Conservation (phyloP, 2,797 vertebrate genomes). For the Lithobates pipiens region DNA sequence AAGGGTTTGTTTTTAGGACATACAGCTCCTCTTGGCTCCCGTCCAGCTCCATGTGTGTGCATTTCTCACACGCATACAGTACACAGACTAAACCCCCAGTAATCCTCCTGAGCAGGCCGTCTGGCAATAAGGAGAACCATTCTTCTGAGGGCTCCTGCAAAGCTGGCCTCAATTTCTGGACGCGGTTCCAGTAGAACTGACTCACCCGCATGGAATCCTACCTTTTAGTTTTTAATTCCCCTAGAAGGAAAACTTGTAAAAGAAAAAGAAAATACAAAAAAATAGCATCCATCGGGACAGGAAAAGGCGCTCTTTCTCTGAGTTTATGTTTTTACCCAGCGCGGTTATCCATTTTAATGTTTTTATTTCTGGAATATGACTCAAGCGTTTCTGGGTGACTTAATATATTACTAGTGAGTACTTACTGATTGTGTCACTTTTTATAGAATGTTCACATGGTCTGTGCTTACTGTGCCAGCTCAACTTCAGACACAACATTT, state of each 20-base stretch:
- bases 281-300: slow-evolving; percentile 67
- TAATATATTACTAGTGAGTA: no score
- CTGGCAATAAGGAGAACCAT: slow-evolving; percentile 67
- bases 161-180: slow-evolving; percentile 78
- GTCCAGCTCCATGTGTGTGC: slow-evolving; percentile 22
- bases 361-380: no score
- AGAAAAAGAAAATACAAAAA: slow-evolving; percentile 65
- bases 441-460: no score
- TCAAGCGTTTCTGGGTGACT: no score
- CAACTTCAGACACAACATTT: no score
- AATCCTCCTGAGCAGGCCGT: slow-evolving; percentile 68
- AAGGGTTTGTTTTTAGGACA: slow-evolving; percentile 27
- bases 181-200: slow-evolving; percentile 82
- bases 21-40: slow-evolving; percentile 5
- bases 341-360: no score
- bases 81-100: slow-evolving; percentile 57
- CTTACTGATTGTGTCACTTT: no score
- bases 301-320: not conserved
- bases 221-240: slow-evolving; percentile 87
- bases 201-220: slow-evolving; percentile 90
- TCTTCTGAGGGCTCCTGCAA: slow-evolving; percentile 67
- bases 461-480: no score
- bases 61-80: slow-evolving; percentile 41
- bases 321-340: no score
- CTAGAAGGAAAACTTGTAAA: slow-evolving; percentile 86